These are phyloP conservation scores for Sebastes hubbsi DNA, from an alignment of 2,797 vertebrate species.

Conservation along the genomic window DNA sequence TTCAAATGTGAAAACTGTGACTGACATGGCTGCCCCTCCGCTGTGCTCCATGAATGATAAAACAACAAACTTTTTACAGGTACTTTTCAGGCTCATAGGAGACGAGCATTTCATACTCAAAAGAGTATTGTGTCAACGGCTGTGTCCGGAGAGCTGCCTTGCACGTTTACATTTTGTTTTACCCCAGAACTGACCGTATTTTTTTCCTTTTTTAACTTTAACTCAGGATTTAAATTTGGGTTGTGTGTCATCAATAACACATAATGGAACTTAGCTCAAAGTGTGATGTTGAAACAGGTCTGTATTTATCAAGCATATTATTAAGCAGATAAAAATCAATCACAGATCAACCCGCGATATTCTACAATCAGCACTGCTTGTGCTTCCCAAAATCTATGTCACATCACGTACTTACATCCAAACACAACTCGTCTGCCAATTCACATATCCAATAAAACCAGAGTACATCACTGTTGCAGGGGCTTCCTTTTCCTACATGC, in stretches of 20 bases:
- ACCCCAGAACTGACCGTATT: background rate
- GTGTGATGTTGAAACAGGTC: background rate
- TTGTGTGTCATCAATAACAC: background rate
- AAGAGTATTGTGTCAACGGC: background rate
- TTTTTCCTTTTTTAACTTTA: background rate
- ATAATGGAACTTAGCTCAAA: background rate
- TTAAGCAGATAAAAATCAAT: background rate
- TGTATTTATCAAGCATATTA: background rate
- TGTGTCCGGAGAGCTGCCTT: background rate
- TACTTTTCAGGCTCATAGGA: background rate
- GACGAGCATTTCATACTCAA: background rate
- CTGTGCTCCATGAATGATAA: background rate
- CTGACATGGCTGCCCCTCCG: background rate
- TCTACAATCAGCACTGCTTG: background rate
- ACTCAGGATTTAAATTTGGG: background rate
- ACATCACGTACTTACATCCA: background rate
- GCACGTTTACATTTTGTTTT: background rate
- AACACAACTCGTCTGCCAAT: background rate
- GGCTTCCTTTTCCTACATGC: slow-evolving; percentile 10
- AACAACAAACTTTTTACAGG: background rate
- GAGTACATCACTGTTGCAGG: slow-evolving; percentile 7
- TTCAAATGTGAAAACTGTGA: background rate
- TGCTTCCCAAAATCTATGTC: slow-evolving; percentile 4
- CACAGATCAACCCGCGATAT: background rate
- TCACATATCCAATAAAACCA: background rate